A percentile compares a stretch with the other conserved stretches of the same genome.
Conservation (phyloP, 2,113 vertebrate species). For the Strigops habroptila region DNA sequence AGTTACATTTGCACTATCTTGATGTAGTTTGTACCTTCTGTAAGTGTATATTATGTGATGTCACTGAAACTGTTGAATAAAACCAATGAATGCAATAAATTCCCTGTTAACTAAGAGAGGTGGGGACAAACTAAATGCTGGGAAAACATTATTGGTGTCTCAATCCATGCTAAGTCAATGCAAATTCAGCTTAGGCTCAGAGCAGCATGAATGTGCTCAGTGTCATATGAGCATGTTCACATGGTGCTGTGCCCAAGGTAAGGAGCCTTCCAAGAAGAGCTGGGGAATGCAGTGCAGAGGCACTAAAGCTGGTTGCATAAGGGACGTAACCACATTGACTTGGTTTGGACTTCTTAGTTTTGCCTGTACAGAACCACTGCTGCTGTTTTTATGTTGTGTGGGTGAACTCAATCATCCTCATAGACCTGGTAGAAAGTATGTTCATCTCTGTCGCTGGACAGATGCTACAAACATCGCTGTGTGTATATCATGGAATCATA, state of each 20-base stretch:
- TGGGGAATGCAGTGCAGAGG: neutral
- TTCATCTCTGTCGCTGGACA: neutral
- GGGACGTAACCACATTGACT: neutral
- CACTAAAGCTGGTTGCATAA: neutral
- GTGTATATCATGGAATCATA: neutral
- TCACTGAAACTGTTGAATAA: neutral
- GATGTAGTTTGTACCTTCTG: neutral
- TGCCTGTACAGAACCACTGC: neutral
- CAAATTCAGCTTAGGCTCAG: neutral
- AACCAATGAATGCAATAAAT: neutral
- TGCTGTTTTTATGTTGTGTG: neutral
- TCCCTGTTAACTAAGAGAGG: neutral
- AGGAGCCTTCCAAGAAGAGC: neutral
- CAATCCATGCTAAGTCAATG: neutral
- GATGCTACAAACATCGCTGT: neutral
- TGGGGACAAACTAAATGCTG: neutral
- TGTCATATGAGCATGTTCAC: neutral
- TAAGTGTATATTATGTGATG: neutral
- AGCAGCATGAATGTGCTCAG: neutral
- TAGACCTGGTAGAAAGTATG: neutral
- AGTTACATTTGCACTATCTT: neutral
- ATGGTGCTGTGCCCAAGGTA: neutral
- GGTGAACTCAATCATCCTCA: neutral
- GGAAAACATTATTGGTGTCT: neutral
- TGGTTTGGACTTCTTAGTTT: neutral